These are phyloP conservation scores for Ophion obscuratus DNA, from an alignment of 2,888 invertebrate genomes.

Conservation along the genomic window DNA sequence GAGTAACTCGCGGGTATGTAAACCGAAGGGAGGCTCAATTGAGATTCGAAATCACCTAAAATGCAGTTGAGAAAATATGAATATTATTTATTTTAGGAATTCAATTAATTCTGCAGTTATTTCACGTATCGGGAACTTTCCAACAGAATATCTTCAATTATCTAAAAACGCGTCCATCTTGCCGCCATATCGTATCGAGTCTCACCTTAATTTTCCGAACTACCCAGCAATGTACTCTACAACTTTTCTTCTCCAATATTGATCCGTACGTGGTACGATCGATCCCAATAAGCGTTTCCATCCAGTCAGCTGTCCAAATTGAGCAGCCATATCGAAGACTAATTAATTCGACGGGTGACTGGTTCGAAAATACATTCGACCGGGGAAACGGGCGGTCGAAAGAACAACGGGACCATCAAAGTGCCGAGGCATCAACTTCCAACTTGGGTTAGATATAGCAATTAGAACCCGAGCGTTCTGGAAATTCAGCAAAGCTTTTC, in stretches of 20 bases:
- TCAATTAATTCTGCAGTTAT: not conserved
- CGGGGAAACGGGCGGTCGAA: conserved; percentile 30
- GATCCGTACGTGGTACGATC: not conserved
- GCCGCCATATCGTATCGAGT: not conserved
- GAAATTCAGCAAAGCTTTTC: conserved; percentile 38
- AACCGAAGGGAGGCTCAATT: not conserved
- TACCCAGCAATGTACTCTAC: not conserved
- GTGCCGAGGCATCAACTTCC: conserved; percentile 53
- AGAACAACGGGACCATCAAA: conserved; percentile 44
- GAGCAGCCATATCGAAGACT: conserved; percentile 4
- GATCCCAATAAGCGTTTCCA: not conserved
- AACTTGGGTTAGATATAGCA: conserved; percentile 32
- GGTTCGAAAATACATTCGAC: conserved; percentile 19
- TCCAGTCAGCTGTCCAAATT: conserved; percentile 4
- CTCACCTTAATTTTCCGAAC: not conserved
- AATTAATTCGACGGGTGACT: conserved; percentile 33
- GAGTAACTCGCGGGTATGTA: conserved; percentile 11
- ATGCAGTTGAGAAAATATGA: not conserved
- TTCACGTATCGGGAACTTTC: not conserved
- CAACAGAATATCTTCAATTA: not conserved
- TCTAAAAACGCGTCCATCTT: not conserved
- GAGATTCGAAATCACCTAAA: not conserved
- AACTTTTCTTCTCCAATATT: not conserved
- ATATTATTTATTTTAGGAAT: not conserved
- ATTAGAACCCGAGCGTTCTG: conserved; percentile 30